Percentiles rank a stretch among this genome's conserved stretches.
Conservation (phyloP, 2,888 invertebrate species). For the Eutolmus rufibarbis region DNA sequence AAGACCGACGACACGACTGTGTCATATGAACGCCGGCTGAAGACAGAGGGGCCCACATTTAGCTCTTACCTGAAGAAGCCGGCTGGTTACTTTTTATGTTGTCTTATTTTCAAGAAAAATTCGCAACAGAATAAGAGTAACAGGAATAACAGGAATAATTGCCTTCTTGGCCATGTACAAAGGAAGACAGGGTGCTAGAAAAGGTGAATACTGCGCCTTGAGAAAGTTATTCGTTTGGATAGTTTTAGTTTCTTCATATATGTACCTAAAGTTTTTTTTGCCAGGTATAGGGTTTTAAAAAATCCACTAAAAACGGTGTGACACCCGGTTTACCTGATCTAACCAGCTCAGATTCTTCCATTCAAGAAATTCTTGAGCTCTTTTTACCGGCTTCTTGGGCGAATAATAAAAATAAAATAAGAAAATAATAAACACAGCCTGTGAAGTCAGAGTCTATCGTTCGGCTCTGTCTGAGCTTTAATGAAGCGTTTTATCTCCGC, state of each 20-base stretch:
- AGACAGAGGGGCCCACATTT: constrained; percentile 1
- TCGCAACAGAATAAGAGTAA: constrained; percentile 20
- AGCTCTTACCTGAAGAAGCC: constrained; percentile 24
- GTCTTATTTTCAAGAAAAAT: constrained; percentile 4
- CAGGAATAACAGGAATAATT: neutral
- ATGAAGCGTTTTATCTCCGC: constrained; percentile 26
- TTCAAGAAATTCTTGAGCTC: constrained; percentile 35
- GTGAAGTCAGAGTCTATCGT: neutral
- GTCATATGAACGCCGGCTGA: constrained; percentile 13
- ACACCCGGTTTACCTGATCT: constrained; percentile 38
- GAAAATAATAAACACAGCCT: neutral
- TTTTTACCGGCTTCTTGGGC: neutral
- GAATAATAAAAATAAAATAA: neutral
- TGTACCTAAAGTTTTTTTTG: neutral
- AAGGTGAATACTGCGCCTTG: constrained; percentile 4
- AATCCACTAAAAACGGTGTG: neutral
- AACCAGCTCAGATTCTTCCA: constrained; percentile 6
- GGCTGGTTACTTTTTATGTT: neutral
- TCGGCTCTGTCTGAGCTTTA: constrained; percentile 27
- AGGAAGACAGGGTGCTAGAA: constrained; percentile 21
- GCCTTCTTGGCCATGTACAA: neutral
- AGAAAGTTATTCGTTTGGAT: neutral
- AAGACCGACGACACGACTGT: neutral
- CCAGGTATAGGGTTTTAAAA: neutral
- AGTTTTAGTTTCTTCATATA: too few species aligned